phyloP scores from a whole-genome alignment of 2,888 invertebrate species.

The Nysson spinosus region DNA sequence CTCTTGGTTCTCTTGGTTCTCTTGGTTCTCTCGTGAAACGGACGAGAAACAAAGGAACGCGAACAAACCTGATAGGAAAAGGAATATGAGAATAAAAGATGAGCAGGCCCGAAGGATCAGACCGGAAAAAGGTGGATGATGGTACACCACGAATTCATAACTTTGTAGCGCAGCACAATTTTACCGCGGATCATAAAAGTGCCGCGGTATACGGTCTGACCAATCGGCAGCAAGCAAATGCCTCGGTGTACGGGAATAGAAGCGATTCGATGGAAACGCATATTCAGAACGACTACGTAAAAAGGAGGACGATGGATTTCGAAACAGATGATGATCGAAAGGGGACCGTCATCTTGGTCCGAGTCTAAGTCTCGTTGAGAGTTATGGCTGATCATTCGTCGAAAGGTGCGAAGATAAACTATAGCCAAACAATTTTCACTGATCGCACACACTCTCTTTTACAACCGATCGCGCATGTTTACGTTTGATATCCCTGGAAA shows the following conservation, averaged over 20 bases:
- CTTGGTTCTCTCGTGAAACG: slow-evolving; percentile 34
- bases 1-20: slow-evolving; percentile 1
- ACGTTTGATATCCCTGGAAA: no score
- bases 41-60: slow-evolving; percentile 33
- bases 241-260: slow-evolving; percentile 25
- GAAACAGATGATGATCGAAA: slow-evolving; percentile 36
- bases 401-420: slow-evolving; percentile 19
- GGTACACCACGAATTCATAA: slow-evolving; percentile 62
- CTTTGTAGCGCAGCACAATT: slow-evolving; percentile 64
- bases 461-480: neutral
- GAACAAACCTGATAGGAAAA: neutral
- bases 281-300: slow-evolving; percentile 32
- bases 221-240: slow-evolving; percentile 53
- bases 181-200: slow-evolving; percentile 61
- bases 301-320: slow-evolving; percentile 27
- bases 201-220: slow-evolving; percentile 38
- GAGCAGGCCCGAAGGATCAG: slow-evolving; percentile 9
- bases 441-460: neutral
- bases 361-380: no score
- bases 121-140: neutral
- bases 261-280: slow-evolving; percentile 23
- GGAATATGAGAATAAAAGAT: slow-evolving; percentile 16
- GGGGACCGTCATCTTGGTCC: slow-evolving; percentile 12
- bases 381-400: slow-evolving; percentile 34
- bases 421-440: slow-evolving; percentile 40